Conservation (phyloP, 2,113 vertebrate species). For the Hippocampus barbouri region DNA sequence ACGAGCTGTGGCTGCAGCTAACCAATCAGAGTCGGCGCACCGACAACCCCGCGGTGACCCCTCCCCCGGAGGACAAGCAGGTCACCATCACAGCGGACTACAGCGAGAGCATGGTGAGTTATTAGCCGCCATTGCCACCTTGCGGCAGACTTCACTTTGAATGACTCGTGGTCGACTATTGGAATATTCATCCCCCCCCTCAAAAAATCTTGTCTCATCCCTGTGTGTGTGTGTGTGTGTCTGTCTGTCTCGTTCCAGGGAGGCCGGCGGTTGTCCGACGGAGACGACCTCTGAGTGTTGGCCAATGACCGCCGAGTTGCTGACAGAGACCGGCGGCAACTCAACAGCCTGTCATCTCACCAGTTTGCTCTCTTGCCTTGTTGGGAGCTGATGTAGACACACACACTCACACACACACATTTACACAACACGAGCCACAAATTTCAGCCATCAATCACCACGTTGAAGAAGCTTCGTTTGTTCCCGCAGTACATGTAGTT, state of each 20-base stretch:
- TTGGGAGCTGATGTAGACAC: constrained; percentile 37
- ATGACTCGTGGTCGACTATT: not conserved
- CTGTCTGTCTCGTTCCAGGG: constrained; percentile 51
- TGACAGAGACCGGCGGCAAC: constrained; percentile 33
- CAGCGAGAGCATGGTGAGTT: constrained; percentile 86
- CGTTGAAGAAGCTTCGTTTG: constrained; percentile 4
- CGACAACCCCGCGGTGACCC: constrained; percentile 79
- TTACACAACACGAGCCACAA: constrained; percentile 17
- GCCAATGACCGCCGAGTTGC: constrained; percentile 41
- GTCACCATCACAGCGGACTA: constrained; percentile 96
- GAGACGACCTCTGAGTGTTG: constrained; percentile 82
- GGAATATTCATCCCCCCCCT: too few relatives aligned
- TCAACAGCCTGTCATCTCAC: constrained; percentile 77
- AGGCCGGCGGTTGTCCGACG: constrained; percentile 72
- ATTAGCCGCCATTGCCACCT: not conserved
- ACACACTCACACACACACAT: constrained; percentile 28
- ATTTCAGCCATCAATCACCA: not conserved
- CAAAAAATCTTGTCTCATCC: too few relatives aligned
- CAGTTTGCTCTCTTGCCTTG: constrained; percentile 78
- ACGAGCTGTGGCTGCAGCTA: constrained; percentile 95
- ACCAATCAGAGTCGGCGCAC: constrained; percentile 87
- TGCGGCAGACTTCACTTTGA: not conserved
- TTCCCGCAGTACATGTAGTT: constrained; percentile 20
- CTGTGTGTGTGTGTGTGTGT: not conserved
- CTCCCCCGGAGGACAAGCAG: constrained; percentile 88